Evolutionary conservation across 2,113 vertebrate genomes (phyloP), one percentile per base, ranked within the genome.

Genomic region (Porphyrio hochstetteri): DNA sequence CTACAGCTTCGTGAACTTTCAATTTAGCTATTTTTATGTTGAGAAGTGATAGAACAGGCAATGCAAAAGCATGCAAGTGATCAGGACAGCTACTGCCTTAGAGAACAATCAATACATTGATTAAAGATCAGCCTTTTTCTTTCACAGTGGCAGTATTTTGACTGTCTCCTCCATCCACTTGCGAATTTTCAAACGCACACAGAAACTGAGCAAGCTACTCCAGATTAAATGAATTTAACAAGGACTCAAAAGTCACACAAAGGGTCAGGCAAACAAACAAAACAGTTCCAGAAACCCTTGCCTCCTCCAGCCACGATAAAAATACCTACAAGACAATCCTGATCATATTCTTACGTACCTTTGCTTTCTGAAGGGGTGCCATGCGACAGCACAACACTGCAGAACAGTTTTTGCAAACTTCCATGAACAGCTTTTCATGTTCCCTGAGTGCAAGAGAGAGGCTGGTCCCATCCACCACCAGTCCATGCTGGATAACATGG

Each of bases 351-450:
- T 67, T 60, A 76, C 95, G 89, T 97, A 99, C 99, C 98, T 99
- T 99, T 65, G 99, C 99, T 97, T 99, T 99, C 97, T 99, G 99
- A 84, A 99, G 98, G 3, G 99, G 99, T 40, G 99, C 99, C 99
- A 99, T 99, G 88, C 99, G 98, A 97, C 99, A 99, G 96, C 99
- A 99, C 60, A 99, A 96, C 59, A 99, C 99, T 12, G 99, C 99
- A 5, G 99, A 99, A 84, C 99, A 99, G 97, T 98, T 99, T 97
- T 98, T 99, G 96, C 99, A 99, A 84, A 99, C 99, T 81, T 99
- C 99, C 99, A 99, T 99, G 93, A 99, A 99, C 67, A 99, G 98
- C 90, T 99, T 99, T 97, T 99, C 99, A 38, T 99, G 99, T 78
- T 99, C 98, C 97, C 99, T 98, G 95, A 99, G 97, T 57, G 99